phyloP scores from a whole-genome alignment of 2,113 vertebrate genomes.

The Polyodon spathula region DNA sequence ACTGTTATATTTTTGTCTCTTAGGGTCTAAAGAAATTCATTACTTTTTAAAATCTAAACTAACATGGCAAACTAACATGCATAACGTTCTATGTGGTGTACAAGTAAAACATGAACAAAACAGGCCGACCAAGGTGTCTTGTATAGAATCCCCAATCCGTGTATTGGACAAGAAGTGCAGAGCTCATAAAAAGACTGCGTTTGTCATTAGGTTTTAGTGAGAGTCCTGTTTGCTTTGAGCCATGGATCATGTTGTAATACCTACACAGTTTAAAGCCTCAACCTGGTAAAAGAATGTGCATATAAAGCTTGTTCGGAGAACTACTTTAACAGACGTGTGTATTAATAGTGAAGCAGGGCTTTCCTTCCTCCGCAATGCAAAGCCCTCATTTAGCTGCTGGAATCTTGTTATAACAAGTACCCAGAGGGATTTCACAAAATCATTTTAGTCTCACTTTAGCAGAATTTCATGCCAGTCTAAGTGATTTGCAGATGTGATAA shows the following conservation, averaged over 20 bases:
- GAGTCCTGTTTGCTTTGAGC: constrained; percentile 22
- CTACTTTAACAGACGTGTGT: constrained; percentile 22
- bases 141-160: no score
- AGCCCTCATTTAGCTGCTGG: constrained; percentile 18
- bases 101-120: no score
- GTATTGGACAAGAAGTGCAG: no score
- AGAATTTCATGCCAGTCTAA: constrained; percentile 16
- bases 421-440: constrained; percentile 9
- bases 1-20: no score
- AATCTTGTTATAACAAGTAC: constrained; percentile 12
- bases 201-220: constrained; percentile 25
- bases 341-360: constrained; percentile 13
- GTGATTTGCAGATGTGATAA: constrained; percentile 25
- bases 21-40: no score
- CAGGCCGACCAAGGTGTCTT: no score
- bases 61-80: no score
- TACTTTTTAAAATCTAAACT: no score
- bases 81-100: no score
- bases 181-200: no score
- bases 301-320: background rate
- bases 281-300: constrained; percentile 14
- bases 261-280: background rate
- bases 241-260: constrained; percentile 15
- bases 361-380: constrained; percentile 13
- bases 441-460: constrained; percentile 10